These are phyloP conservation scores for Toxotes lorentzi DNA, from an alignment of 2,797 vertebrate genomes.

Conservation along the genomic window DNA sequence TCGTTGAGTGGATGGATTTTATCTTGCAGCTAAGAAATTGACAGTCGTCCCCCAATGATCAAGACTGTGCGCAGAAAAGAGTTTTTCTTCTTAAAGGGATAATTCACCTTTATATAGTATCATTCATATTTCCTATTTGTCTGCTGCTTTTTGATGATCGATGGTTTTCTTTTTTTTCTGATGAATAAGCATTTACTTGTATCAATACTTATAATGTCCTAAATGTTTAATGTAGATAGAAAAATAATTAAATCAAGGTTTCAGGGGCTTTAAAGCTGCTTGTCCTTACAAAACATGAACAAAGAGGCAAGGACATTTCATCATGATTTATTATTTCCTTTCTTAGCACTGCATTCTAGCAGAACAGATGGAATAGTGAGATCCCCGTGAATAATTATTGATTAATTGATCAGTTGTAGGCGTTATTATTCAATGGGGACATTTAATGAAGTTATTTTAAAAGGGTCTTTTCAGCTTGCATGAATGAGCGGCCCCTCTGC, in stretches of 20 bases:
- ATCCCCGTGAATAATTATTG: neutral
- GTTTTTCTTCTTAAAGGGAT: neutral
- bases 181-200: too few species aligned
- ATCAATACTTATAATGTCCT: too few species aligned
- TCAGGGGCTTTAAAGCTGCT: neutral
- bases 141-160: neutral
- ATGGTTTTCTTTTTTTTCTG: neutral
- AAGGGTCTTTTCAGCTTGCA: slow-evolving; percentile 16
- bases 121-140: neutral
- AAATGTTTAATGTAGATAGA: too few species aligned
- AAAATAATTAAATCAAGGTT: neutral
- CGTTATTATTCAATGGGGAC: neutral
- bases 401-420: neutral
- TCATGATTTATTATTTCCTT: neutral
- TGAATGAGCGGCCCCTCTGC: neutral
- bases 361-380: neutral
- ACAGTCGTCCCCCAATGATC: neutral
- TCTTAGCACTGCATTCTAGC: neutral
- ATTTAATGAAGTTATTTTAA: slow-evolving; percentile 10
- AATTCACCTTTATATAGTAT: neutral
- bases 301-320: neutral
- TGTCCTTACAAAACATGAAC: neutral
- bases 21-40: neutral
- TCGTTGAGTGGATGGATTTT: slow-evolving; percentile 19
- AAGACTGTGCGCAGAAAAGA: neutral